Conservation (phyloP, 2,888 invertebrate species). For the Sericinus montela region DNA sequence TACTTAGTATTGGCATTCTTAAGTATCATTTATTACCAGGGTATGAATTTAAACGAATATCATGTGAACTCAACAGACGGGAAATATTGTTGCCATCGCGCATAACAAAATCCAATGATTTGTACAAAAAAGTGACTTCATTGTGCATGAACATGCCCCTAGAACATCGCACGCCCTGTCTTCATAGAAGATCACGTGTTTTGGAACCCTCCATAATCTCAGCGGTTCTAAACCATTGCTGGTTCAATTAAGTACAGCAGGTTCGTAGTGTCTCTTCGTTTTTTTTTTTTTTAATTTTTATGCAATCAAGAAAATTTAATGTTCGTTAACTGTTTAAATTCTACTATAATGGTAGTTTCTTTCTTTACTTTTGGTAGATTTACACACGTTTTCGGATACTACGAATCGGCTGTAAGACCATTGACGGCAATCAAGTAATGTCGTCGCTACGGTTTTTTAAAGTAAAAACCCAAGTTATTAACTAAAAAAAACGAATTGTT, state of each 20-base stretch:
- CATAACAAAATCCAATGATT: conserved; percentile 32
- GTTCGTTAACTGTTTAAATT: no score
- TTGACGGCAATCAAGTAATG: neutral
- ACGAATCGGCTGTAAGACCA: conserved; percentile 2
- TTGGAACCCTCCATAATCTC: conserved; percentile 55
- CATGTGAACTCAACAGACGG: neutral
- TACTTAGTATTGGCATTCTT: neutral
- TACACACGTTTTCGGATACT: conserved; percentile 15
- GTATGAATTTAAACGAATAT: neutral
- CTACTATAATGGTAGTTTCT: no score
- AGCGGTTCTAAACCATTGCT: conserved; percentile 26
- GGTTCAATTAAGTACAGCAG: conserved; percentile 18
- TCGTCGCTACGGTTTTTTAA: neutral
- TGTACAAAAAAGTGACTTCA: conserved; percentile 75
- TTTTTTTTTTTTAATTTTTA: neutral
- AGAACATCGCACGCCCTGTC: conserved; percentile 50
- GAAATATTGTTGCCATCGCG: conserved; percentile 4
- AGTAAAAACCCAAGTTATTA: neutral
- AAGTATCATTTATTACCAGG: neutral
- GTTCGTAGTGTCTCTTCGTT: conserved; percentile 10
- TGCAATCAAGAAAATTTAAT: no score
- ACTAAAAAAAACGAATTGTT: conserved; percentile 9
- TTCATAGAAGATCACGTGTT: conserved; percentile 62
- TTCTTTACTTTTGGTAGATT: no score
- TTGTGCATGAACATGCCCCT: conserved; percentile 52